A percentile compares a stretch with the other conserved stretches of the same genome.
Evolutionary conservation across 2,113 vertebrate species (phyloP).

Genomic region (Heteronetta atricapilla): DNA sequence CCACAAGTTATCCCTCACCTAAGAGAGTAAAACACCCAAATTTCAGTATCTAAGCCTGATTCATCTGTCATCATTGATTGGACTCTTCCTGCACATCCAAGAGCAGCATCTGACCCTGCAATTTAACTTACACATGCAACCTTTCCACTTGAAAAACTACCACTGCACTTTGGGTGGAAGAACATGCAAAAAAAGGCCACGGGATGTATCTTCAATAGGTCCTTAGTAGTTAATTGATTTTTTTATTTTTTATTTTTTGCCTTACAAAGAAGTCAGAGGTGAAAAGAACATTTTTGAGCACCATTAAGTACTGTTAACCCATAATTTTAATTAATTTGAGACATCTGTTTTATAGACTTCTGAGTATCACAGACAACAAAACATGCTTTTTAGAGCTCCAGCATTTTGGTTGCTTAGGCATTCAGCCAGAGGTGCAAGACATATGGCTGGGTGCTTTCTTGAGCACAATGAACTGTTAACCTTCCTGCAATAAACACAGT

Average conservation of each 20-base stretch:
- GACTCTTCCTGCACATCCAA: constrained; percentile 21
- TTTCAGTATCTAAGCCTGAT: background rate
- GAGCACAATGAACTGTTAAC: background rate
- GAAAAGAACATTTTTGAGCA: background rate
- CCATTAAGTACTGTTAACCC: background rate
- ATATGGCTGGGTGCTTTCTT: background rate
- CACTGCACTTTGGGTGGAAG: background rate
- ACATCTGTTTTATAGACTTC: background rate
- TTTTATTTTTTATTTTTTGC: background rate
- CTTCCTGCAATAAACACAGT: background rate
- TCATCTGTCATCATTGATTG: constrained; percentile 23
- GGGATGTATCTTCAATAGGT: background rate
- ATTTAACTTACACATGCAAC: background rate
- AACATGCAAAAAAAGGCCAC: background rate
- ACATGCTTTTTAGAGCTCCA: background rate
- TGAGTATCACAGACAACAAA: background rate
- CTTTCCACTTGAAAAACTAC: constrained; percentile 7
- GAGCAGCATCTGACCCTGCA: background rate
- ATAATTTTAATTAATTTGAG: background rate
- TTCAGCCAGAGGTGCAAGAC: background rate
- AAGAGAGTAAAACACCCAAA: background rate
- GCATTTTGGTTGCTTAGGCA: background rate
- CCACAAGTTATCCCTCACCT: background rate
- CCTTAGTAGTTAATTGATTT: background rate
- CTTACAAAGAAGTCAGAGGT: background rate